These are phyloP conservation scores for Phalera bucephala DNA, from an alignment of 2,888 invertebrate genomes.

Conservation along the genomic window DNA sequence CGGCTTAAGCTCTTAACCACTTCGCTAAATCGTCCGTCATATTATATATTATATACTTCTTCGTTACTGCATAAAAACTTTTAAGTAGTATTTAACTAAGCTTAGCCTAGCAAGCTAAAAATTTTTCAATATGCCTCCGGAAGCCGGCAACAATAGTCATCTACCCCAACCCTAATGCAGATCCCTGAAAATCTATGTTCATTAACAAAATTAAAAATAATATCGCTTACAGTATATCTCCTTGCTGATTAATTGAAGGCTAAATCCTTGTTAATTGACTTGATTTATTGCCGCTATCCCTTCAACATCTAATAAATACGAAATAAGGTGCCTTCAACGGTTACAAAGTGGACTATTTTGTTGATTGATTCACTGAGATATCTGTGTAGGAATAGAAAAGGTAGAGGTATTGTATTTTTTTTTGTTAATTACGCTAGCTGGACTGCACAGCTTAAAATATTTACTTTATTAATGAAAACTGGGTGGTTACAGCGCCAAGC, in stretches of 20 bases:
- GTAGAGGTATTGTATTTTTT: too few relatives aligned
- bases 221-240: slow-evolving; percentile 15
- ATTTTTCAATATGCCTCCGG: neutral
- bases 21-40: too few relatives aligned
- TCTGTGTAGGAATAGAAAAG: too few relatives aligned
- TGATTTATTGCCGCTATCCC: slow-evolving; percentile 13
- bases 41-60: too few relatives aligned
- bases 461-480: too few relatives aligned
- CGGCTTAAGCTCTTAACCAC: too few relatives aligned
- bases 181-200: slow-evolving; percentile 5
- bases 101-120: neutral
- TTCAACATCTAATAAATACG: slow-evolving; percentile 21
- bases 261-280: slow-evolving; percentile 17
- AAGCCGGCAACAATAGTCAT: neutral
- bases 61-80: too few relatives aligned
- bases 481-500: too few relatives aligned
- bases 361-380: too few relatives aligned
- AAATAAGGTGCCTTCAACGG: slow-evolving; percentile 18
- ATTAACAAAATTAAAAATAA: slow-evolving; percentile 14
- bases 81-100: too few relatives aligned
- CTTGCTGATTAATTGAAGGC: slow-evolving; percentile 14
- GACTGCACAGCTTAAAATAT: too few relatives aligned
- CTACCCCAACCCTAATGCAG: neutral
- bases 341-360: slow-evolving; percentile 11
- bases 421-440: too few relatives aligned